Evolutionary conservation across 2,113 vertebrate species (phyloP).

Genomic region (Halcyon senegalensis): DNA sequence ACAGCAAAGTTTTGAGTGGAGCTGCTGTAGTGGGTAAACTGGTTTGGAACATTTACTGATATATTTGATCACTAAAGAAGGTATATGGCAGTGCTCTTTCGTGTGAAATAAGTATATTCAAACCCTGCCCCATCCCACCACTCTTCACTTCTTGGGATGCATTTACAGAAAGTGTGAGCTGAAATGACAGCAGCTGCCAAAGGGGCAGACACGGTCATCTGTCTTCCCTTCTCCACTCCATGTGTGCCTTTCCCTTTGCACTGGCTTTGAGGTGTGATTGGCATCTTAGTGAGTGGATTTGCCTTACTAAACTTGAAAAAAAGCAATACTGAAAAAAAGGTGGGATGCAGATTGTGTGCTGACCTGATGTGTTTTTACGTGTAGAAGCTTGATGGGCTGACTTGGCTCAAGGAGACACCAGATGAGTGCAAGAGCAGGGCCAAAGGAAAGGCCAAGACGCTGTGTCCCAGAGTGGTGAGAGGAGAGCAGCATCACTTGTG

Average conservation of each 20-base stretch:
- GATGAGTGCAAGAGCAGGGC: background rate
- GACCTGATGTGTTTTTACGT: background rate
- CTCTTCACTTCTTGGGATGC: background rate
- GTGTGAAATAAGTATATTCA: background rate
- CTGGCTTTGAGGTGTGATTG: background rate
- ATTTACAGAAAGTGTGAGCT: background rate
- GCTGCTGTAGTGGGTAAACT: background rate
- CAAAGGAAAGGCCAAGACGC: background rate
- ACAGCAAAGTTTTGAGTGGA: background rate
- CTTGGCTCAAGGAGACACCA: background rate
- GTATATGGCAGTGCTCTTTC: background rate
- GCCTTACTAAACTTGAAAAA: background rate
- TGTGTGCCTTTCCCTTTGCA: background rate
- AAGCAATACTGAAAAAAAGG: background rate
- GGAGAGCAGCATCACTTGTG: background rate
- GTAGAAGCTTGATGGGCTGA: background rate
- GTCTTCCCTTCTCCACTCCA: background rate
- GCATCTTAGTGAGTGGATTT: background rate
- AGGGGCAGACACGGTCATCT: background rate
- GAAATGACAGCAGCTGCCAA: background rate
- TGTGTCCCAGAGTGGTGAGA: fast-evolving
- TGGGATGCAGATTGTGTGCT: background rate
- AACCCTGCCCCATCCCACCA: background rate
- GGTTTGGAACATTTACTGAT: background rate
- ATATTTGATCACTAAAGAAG: background rate